Conservation (phyloP, 2,797 vertebrate genomes). For the Lycodopsis pacificus region DNA sequence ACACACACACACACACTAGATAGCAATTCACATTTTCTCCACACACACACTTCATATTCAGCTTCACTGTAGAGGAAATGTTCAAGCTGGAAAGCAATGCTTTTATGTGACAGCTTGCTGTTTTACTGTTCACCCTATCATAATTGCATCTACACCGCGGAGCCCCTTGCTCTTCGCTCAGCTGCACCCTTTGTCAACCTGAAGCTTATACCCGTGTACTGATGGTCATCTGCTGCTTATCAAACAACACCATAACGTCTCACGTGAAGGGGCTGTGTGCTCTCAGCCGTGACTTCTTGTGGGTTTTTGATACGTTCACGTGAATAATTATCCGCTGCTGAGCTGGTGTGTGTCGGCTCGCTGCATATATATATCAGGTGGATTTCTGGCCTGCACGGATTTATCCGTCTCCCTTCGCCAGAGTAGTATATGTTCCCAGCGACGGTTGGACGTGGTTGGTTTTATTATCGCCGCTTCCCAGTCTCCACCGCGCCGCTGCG, state of each 20-base stretch:
- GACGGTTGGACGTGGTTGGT: too few species aligned
- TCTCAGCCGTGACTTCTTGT: background rate
- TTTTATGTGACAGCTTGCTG: slow-evolving; percentile 32
- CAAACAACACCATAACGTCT: slow-evolving; percentile 7
- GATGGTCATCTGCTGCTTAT: slow-evolving; percentile 52
- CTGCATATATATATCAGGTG: slow-evolving; percentile 17
- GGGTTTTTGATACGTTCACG: slow-evolving; percentile 6
- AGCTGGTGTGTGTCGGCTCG: slow-evolving; percentile 3
- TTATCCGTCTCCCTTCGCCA: slow-evolving; percentile 9
- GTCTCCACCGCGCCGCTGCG: slow-evolving; percentile 9
- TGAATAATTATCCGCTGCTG: slow-evolving; percentile 36
- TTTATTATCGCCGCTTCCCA: slow-evolving; percentile 13
- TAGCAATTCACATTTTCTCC: background rate
- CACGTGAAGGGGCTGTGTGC: slow-evolving; percentile 13
- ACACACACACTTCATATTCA: background rate
- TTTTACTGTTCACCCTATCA: slow-evolving; percentile 34
- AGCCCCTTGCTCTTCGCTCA: slow-evolving; percentile 30
- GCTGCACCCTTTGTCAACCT: slow-evolving; percentile 35
- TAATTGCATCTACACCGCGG: slow-evolving; percentile 54
- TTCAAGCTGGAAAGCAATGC: slow-evolving; percentile 16
- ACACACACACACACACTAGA: background rate
- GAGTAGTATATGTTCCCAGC: background rate
- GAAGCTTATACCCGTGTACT: slow-evolving; percentile 20
- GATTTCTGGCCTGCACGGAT: slow-evolving; percentile 14
- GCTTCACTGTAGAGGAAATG: background rate